Evolutionary conservation across 2,797 vertebrate species (phyloP).

Genomic region (Sandelia bainsii): DNA sequence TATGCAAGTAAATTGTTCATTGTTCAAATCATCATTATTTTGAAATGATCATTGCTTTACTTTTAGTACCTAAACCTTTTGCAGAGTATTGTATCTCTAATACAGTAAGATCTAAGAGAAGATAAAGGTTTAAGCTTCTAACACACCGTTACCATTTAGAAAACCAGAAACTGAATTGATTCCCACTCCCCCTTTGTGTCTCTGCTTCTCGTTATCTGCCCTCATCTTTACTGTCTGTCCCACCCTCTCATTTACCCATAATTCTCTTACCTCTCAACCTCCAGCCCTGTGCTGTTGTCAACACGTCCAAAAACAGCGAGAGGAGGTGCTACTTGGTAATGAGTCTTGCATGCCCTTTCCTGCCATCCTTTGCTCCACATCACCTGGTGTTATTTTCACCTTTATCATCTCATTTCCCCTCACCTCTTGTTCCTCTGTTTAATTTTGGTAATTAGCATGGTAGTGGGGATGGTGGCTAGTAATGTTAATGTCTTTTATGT

Average conservation of each 20-base stretch:
- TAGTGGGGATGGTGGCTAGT: not conserved
- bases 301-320: slow-evolving; percentile 36
- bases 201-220: not conserved
- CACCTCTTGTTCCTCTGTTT: not conserved
- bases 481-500: not conserved
- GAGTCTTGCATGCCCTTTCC: slow-evolving; percentile 53
- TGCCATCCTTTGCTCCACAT: slow-evolving; percentile 36
- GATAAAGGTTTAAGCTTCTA: not conserved
- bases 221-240: not conserved
- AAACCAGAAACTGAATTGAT: not conserved
- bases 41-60: no score
- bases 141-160: not conserved
- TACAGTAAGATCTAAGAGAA: not conserved
- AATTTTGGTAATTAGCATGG: not conserved
- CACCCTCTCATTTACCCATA: slow-evolving; percentile 10
- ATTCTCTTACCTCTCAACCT: slow-evolving; percentile 23
- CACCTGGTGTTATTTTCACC: slow-evolving; percentile 47
- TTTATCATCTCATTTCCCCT: slow-evolving; percentile 17
- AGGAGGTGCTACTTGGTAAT: slow-evolving; percentile 60
- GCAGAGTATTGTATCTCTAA: no score
- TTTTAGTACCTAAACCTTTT: no score
- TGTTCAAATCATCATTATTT: no score
- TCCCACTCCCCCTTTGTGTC: not conserved
- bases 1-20: no score
- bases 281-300: slow-evolving; percentile 36